phyloP scores from a whole-genome alignment of 2,888 invertebrate genomes.

The Leptinotarsa tumamoca region DNA sequence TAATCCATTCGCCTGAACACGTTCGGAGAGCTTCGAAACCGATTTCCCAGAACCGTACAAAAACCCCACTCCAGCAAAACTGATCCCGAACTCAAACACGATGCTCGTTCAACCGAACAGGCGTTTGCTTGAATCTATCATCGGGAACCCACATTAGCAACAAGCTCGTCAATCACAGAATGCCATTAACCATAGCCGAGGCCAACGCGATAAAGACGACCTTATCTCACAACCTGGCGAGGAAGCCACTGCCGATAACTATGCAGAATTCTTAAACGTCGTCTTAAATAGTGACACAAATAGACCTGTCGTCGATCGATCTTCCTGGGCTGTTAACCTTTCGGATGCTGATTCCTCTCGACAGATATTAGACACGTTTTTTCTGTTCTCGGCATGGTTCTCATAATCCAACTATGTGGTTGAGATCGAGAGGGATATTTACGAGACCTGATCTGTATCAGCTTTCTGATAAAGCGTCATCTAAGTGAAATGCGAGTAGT shows the following conservation, averaged over 20 bases:
- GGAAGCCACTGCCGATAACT: slow-evolving; percentile 42
- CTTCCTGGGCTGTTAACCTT: slow-evolving; percentile 30
- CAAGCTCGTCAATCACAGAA: slow-evolving; percentile 40
- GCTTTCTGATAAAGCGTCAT: no score
- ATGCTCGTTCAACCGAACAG: slow-evolving; percentile 12
- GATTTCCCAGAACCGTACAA: neutral
- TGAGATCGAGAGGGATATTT: no score
- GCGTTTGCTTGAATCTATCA: slow-evolving; percentile 23
- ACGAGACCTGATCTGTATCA: no score
- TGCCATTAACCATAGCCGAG: slow-evolving; percentile 32
- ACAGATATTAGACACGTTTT: slow-evolving; percentile 1
- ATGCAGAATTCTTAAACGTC: slow-evolving; percentile 37
- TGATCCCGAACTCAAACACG: slow-evolving; percentile 12
- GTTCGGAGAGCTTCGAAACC: neutral
- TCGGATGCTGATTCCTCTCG: slow-evolving; percentile 20
- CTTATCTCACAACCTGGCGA: slow-evolving; percentile 37
- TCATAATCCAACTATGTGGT: neutral
- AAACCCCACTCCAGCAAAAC: slow-evolving; percentile 1
- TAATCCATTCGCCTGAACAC: neutral
- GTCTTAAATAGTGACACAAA: slow-evolving; percentile 38
- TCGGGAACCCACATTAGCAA: slow-evolving; percentile 34
- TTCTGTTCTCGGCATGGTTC: neutral
- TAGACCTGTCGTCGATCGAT: slow-evolving; percentile 29
- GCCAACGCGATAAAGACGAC: slow-evolving; percentile 38
- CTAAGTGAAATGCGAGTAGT: no score